Base-by-base conservation (phyloP, 2,888 invertebrate species). In the Protophormia terraenovae region DNA sequence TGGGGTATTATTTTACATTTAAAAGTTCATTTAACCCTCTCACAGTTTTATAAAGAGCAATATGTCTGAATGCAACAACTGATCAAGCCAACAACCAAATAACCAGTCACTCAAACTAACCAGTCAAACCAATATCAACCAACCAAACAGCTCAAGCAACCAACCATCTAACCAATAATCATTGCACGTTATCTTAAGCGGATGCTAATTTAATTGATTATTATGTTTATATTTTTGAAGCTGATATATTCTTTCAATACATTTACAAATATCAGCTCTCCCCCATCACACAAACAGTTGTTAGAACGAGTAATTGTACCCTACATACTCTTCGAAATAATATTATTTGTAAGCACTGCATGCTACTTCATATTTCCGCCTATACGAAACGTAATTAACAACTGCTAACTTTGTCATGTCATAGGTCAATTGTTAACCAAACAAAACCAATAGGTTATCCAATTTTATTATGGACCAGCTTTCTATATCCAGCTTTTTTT, bases 161-260 rank as follows among this genome's bases (percentile, higher is more conserved):
- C 62, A 72, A 66, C 75, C 84, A 66, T 64, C 71, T 76, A 76
- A 76, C 80, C 80, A 84, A 84, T 84, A 86, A 86, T 86, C 83
- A 76, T 78, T 72, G 60, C 72, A 80, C 60, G 76, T 76, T 83
- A 86, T 86, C 86, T 83, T 86, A 81, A 86, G 83, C 86, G 83
- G 83, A 86, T 84, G 83, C 83, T 81, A 86, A 86, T 86, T 80
- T 83, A 86, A 83, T 86, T 86, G 86, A 86, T 86, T 86, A 83
- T 83, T 76, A 77, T 76, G 79, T 86, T 80, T 80, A 67, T 77
- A 72, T 66, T 27, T 76, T 73, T 66, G 24, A 79, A 53, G 55
- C 45, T 55, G 41, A 72, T 67, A 35, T 67, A 32, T 45, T 41
- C 32, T 53, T 62, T 71, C 53, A 62, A 69, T 71, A 71, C 38